A percentile compares a stretch with the other conserved stretches of the same genome.
These are phyloP conservation scores for Chymomyza caudatula DNA, from an alignment of 2,888 invertebrate species.

Conservation along the genomic window DNA sequence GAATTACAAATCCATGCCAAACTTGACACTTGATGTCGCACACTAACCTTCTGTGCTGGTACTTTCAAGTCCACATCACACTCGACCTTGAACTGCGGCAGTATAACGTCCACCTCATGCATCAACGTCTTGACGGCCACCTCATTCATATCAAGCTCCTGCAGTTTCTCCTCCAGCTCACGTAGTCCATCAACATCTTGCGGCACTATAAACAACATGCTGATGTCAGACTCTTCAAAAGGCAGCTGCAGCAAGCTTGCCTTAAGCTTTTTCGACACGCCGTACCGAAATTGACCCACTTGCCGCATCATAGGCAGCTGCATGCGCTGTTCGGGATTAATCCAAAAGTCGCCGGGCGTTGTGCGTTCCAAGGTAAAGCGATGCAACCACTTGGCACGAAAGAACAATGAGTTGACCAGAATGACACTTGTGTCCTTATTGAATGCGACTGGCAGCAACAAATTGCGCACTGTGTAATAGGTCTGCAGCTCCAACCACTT, in stretches of 20 bases:
- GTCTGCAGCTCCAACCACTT: slow-evolving; percentile 89
- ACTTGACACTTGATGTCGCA: background rate
- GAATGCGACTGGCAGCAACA: slow-evolving; percentile 80
- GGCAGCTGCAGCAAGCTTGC: slow-evolving; percentile 84
- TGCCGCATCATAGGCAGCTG: slow-evolving; percentile 83
- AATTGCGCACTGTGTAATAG: slow-evolving; percentile 86
- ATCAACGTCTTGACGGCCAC: slow-evolving; percentile 78
- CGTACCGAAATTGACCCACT: slow-evolving; percentile 78
- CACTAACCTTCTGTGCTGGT: slow-evolving; percentile 81
- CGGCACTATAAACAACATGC: slow-evolving; percentile 87
- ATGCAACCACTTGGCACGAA: slow-evolving; percentile 87
- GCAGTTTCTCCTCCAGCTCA: slow-evolving; percentile 82
- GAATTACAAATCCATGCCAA: background rate
- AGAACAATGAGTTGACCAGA: slow-evolving; percentile 90
- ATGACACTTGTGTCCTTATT: slow-evolving; percentile 81
- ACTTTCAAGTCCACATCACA: slow-evolving; percentile 82
- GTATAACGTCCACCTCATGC: slow-evolving; percentile 80
- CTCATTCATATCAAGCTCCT: slow-evolving; percentile 80
- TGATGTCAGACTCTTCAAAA: slow-evolving; percentile 84
- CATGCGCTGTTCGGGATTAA: slow-evolving; percentile 79
- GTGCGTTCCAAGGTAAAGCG: slow-evolving; percentile 82
- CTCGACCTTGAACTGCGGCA: slow-evolving; percentile 91
- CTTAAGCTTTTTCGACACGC: slow-evolving; percentile 77
- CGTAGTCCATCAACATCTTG: slow-evolving; percentile 82
- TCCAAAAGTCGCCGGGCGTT: slow-evolving; percentile 82